Conservation (phyloP, 1,140 invertebrate species). For the Anadara kagoshimensis region DNA sequence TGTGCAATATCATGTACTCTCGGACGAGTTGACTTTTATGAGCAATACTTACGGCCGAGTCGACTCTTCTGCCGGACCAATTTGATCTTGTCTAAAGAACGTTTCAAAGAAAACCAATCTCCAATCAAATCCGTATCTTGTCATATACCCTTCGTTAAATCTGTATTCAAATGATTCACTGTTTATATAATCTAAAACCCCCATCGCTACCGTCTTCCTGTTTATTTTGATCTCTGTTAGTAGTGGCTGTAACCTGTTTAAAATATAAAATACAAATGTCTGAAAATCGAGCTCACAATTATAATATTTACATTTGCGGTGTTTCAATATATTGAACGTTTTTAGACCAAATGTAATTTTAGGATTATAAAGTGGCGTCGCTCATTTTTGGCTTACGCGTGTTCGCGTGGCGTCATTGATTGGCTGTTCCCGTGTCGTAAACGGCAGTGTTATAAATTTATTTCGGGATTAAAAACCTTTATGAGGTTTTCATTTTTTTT, state of each 20-base stretch:
- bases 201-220: constrained; percentile 80
- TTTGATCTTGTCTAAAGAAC: constrained; percentile 60
- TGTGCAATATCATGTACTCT: too few species aligned
- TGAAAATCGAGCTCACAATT: background rate
- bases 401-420: too few species aligned
- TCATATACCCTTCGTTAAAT: constrained; percentile 61
- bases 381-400: too few species aligned
- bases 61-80: constrained; percentile 43
- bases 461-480: too few species aligned
- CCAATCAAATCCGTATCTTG: constrained; percentile 68
- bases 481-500: too few species aligned
- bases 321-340: too few species aligned
- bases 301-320: too few species aligned
- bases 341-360: too few species aligned
- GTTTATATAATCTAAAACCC: constrained; percentile 64
- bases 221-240: constrained; percentile 91
- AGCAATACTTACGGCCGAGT: constrained; percentile 51
- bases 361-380: too few species aligned
- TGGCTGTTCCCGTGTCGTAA: too few species aligned
- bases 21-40: background rate
- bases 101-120: constrained; percentile 65
- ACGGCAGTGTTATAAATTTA: too few species aligned
- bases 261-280: background rate
- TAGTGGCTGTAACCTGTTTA: constrained; percentile 88
- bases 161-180: constrained; percentile 61